These are phyloP conservation scores for Rhysida immarginata DNA, from an alignment of 1,140 invertebrate genomes.

Conservation along the genomic window DNA sequence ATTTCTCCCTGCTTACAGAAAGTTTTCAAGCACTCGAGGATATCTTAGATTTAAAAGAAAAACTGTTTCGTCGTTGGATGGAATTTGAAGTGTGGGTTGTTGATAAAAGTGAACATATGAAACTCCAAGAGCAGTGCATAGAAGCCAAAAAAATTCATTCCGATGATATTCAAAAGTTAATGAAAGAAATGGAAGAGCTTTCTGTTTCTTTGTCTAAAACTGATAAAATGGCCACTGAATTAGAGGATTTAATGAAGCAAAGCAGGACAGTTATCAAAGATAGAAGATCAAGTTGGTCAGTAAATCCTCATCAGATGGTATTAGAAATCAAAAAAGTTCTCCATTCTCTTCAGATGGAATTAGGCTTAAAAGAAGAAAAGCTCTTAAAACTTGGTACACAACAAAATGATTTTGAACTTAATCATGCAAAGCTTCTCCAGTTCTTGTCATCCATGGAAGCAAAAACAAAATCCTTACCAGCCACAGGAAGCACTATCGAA, in stretches of 20 bases:
- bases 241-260: slow-evolving; percentile 2
- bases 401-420: not conserved
- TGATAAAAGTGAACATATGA: slow-evolving; percentile 60
- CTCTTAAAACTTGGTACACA: not conserved
- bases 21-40: slow-evolving; percentile 47
- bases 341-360: not conserved
- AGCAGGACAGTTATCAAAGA: slow-evolving; percentile 5
- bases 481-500: not conserved
- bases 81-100: slow-evolving; percentile 64
- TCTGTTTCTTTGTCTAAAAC: slow-evolving; percentile 17
- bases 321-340: not conserved
- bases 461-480: not conserved
- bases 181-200: slow-evolving; percentile 34
- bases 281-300: not conserved
- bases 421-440: not conserved
- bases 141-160: slow-evolving; percentile 45
- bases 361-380: slow-evolving; percentile 1
- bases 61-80: slow-evolving; percentile 66
- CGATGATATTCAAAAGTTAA: slow-evolving; percentile 35
- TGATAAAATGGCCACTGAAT: slow-evolving; percentile 23
- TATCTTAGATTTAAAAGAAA: slow-evolving; percentile 45
- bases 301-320: not conserved
- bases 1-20: slow-evolving; percentile 51
- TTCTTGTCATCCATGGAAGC: not conserved
- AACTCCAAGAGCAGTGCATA: slow-evolving; percentile 60